Percentiles rank a stretch among this genome's conserved stretches.
Conservation (phyloP, 2,113 vertebrate genomes). For the Pseudolaguvia tuberculata region DNA sequence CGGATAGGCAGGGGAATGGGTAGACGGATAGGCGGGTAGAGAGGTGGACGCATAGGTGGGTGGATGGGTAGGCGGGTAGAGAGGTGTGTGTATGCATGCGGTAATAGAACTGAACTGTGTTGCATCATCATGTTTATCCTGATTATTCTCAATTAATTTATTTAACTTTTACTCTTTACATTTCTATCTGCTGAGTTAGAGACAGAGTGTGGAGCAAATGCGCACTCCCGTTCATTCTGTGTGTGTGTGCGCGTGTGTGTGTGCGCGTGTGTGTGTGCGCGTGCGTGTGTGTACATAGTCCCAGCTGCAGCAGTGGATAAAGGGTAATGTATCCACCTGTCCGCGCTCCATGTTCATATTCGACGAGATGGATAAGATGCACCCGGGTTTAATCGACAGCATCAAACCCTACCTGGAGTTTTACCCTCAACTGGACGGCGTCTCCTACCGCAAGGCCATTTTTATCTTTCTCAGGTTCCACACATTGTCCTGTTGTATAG, state of each 20-base stretch:
- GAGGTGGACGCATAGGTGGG: too few species aligned
- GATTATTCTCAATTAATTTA: neutral
- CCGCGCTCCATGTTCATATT: slow-evolving; percentile 87
- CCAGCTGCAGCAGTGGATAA: slow-evolving; percentile 85
- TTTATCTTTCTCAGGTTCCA: slow-evolving; percentile 94
- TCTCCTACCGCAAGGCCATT: slow-evolving; percentile 84
- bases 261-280: neutral
- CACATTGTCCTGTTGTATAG: neutral
- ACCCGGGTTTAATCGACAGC: slow-evolving; percentile 83
- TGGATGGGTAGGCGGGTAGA: too few species aligned
- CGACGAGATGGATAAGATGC: slow-evolving; percentile 95
- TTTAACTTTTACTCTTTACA: neutral
- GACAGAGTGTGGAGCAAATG: neutral
- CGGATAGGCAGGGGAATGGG: too few species aligned
- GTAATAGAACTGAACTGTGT: neutral
- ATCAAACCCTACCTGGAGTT: slow-evolving; percentile 92
- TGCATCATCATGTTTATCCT: neutral
- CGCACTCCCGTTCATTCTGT: neutral
- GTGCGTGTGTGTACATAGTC: slow-evolving; percentile 59
- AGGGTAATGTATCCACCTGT: slow-evolving; percentile 80
- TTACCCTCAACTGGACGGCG: slow-evolving; percentile 78
- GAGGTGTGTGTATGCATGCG: neutral
- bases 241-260: too few species aligned
- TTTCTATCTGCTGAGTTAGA: neutral
- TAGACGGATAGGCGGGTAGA: too few species aligned